Evolutionary conservation across 2,888 invertebrate species (phyloP), one percentile per base, ranked within the genome.

Genomic region (Leptinotarsa peninsularis): DNA sequence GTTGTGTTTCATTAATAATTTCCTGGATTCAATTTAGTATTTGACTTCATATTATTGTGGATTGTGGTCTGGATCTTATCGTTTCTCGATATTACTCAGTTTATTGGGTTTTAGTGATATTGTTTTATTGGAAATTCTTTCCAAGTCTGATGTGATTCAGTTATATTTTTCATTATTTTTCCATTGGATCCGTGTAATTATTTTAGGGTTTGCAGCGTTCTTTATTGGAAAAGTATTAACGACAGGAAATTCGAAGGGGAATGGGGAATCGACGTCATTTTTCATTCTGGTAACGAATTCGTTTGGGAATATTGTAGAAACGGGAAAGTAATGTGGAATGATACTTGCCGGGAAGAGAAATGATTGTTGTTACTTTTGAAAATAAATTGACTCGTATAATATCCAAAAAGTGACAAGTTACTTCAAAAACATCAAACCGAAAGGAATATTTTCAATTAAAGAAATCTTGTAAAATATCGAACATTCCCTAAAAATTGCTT

Each of bases 1-100:
- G 85, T 84, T 86, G 84, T 84, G 85, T 86, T 87, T 86, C 86
- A 86, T 87, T 87, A 86, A 87, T 86, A 87, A 87, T 87, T 86
- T 87, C 86, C 85, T 83, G 85, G 85, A 86, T 86, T 86, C 87
- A 85, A 86, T 86, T 87, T 85, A 84, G 82, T 86, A 86, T 87
- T 87, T 86, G 86, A 86, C 85, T 86, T 85, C 84, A 86, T 86
- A 85, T 85, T 85, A 87, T 86, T 85, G 76, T 27, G 73, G 69
- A 87, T 86, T 86, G 76, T 43, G 73, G 72, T 82, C 82, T 82
- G 84, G 81, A 83, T 84, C 86, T 83, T 85, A 86, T 86, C 85
- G 85, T 86, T 85, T 84, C 83, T 81, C 83, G 83, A 85, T 86
- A 85, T 86, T 85, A 85, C 85, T 81, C 83, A 83, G 84, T 85